These are phyloP conservation scores for Masnerella sp. DNA, from an alignment of 2,888 invertebrate species.

Conservation along the genomic window DNA sequence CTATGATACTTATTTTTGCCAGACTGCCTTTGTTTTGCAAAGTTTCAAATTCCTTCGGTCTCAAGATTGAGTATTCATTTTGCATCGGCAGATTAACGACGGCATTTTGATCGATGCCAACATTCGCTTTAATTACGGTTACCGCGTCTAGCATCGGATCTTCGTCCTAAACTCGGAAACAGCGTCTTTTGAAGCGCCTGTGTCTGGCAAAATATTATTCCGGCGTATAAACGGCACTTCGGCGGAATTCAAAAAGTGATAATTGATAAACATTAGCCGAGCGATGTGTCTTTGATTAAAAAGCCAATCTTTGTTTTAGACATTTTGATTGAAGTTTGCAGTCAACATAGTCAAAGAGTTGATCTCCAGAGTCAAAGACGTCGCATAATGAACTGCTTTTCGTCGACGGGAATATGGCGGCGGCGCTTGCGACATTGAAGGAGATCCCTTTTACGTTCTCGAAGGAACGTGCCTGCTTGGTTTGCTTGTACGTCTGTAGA, in stretches of 20 bases:
- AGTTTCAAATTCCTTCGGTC: too few species aligned
- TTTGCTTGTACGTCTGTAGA: constrained; percentile 55
- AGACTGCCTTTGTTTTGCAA: too few species aligned
- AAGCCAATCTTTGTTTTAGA: constrained; percentile 55
- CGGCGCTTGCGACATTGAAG: constrained; percentile 45
- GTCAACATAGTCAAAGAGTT: constrained; percentile 51
- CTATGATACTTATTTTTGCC: too few species aligned
- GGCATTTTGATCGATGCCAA: constrained; percentile 6
- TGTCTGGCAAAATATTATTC: constrained; percentile 18
- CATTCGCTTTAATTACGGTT: constrained; percentile 22
- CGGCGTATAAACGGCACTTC: constrained; percentile 18
- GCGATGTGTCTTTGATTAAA: constrained; percentile 50
- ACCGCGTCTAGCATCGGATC: not conserved
- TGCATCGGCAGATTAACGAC: not conserved
- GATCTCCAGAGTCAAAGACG: constrained; percentile 56
- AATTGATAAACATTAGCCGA: constrained; percentile 52
- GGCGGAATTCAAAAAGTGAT: constrained; percentile 35
- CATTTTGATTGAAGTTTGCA: constrained; percentile 53
- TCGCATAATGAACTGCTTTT: constrained; percentile 58
- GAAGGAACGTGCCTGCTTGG: constrained; percentile 54
- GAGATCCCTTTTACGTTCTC: constrained; percentile 57
- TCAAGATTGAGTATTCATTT: not conserved
- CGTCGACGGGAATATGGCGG: constrained; percentile 47
- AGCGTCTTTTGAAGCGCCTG: constrained; percentile 13
- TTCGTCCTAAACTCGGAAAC: constrained; percentile 7